A percentile compares a stretch with the other conserved stretches of the same genome.
Evolutionary conservation across 2,113 vertebrate species (phyloP).

Genomic region (Lontra canadensis): DNA sequence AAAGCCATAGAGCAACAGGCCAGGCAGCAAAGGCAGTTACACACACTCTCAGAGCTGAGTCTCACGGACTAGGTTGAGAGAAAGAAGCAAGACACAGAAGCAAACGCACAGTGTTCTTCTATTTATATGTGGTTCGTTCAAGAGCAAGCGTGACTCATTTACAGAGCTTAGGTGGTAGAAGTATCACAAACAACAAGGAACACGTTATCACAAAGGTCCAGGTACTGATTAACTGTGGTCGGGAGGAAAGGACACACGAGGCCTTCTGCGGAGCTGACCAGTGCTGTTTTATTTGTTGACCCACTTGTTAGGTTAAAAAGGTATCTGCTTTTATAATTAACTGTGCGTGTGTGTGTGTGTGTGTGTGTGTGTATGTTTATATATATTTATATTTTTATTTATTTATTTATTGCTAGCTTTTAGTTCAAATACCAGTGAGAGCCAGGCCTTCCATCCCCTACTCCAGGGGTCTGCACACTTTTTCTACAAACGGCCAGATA

Average conservation of each 20-base stretch:
- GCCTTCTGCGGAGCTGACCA: not conserved
- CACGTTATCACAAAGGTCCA: not conserved
- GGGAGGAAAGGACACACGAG: not conserved
- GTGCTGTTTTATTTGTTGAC: not conserved
- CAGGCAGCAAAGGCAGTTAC: accelerated
- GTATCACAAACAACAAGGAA: not conserved
- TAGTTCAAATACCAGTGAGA: not conserved
- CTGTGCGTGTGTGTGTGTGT: not conserved
- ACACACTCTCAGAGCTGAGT: not conserved
- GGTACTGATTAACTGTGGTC: not conserved
- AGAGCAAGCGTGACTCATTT: not conserved
- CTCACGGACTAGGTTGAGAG: not conserved
- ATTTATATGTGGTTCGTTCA: not conserved
- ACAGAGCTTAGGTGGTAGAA: not conserved
- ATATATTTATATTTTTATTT: no score
- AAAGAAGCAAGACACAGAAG: not conserved
- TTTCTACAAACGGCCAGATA: not conserved
- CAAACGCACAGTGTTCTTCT: not conserved
- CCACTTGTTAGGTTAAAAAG: not conserved
- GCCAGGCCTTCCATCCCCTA: not conserved
- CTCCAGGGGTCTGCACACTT: not conserved
- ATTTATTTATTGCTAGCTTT: not conserved
- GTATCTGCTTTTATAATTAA: not conserved
- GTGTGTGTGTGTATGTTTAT: not conserved
- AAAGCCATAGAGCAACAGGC: not conserved